phyloP scores from a whole-genome alignment of 2,113 vertebrate genomes.

The Arizona elegans region DNA sequence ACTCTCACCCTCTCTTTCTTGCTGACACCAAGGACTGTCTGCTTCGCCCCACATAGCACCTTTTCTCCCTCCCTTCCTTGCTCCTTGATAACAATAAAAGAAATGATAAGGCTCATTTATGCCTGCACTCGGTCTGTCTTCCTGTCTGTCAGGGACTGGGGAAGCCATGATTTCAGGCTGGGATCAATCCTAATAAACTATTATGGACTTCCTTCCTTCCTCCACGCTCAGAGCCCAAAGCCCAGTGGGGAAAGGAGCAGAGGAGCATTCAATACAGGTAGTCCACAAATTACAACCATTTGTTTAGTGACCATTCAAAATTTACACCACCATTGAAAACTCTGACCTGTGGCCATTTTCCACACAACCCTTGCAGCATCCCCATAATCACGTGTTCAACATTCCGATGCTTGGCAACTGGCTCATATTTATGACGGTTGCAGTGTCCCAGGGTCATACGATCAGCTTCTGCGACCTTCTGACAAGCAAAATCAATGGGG shows the following conservation, averaged over 20 bases:
- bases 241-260: not conserved
- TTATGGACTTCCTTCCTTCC: not conserved
- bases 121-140: conserved; percentile 1
- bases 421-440: not conserved
- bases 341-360: not conserved
- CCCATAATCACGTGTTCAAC: not conserved
- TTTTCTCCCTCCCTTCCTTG: not conserved
- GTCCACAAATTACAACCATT: no score
- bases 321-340: not conserved
- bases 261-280: not conserved
- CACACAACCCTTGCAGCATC: not conserved
- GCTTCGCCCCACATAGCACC: conserved; percentile 24
- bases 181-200: no score
- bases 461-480: not conserved
- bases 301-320: not conserved
- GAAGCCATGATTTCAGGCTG: not conserved
- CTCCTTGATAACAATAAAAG: conserved; percentile 23
- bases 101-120: conserved; percentile 19
- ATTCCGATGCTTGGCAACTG: not conserved
- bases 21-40: conserved; percentile 31
- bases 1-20: not conserved
- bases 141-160: not conserved
- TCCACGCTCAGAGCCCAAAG: not conserved
- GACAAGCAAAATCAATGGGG: not conserved
- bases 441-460: not conserved